Base-by-base conservation (phyloP, 2,113 vertebrate species). In the Elaphurus davidianus region DNA sequence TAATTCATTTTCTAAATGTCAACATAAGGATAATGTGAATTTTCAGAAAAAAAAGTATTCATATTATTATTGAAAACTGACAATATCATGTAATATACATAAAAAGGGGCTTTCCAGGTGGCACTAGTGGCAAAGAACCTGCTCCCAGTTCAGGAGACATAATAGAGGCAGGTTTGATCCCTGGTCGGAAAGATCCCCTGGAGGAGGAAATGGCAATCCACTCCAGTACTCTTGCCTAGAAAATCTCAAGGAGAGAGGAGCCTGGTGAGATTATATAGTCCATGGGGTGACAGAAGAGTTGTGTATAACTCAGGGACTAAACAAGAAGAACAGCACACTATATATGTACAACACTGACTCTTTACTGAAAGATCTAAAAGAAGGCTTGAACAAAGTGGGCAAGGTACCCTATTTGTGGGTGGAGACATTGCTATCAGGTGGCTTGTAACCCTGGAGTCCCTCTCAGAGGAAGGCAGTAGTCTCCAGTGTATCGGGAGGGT, bases 1-100 rank as follows among this genome's bases (percentile, higher is more conserved):
- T 45, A 50, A 67, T 54, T 27, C 33, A 36, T 87, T 97, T 94
- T 74, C 54, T 21, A 89, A 95, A 76, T 79, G 52, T 23, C 71
- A 71, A 30, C n/a, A 19, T 43, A 23, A 40, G 28, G 79, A n/a
- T 82, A 45, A 45, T 28, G 4, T 12, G 43, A 43, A 64, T 62
- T 62, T 76, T 93, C 36, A 16, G 5, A 57, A 91, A 47, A 71
- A 25, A 13, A 10, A 57, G 3, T 33, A 3, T 50, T 78, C 50
- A 40, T 15, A 6, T 54, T 36, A 59, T 45, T 54, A 14, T 14
- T 19, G 57, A 90, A 95, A 67, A 64, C 62, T 74, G 40, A 30
- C 8, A 33, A 0, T 33, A 10, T 82, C 25, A 30, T 62, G 36
- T 17, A 59, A 62, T 55, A n/a, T 40, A 45, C 6, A 7, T 76